A percentile compares a stretch with the other conserved stretches of the same genome.
Evolutionary conservation across 2,113 vertebrate genomes (phyloP).

Genomic region (Psettodes erumei): DNA sequence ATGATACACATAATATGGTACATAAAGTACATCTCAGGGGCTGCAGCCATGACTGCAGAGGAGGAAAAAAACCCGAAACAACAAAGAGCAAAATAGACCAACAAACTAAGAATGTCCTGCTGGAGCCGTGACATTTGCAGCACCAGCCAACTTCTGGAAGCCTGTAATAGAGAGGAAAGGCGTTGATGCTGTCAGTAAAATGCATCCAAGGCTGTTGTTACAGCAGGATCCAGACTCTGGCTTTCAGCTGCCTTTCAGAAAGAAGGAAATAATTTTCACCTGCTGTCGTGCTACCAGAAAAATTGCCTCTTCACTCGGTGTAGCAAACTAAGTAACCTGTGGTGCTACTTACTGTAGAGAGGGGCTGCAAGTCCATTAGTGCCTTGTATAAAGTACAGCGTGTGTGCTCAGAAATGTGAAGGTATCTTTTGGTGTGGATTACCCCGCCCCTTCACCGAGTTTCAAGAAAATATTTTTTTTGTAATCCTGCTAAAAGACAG

Average conservation of each 20-base stretch:
- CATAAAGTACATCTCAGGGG: too few species aligned
- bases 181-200: conserved; percentile 1
- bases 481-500: too few species aligned
- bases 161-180: background rate
- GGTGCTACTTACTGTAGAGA: background rate
- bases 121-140: too few species aligned
- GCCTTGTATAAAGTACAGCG: background rate
- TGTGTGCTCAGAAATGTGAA: too few species aligned
- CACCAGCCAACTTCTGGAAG: background rate
- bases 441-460: too few species aligned
- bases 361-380: background rate
- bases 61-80: too few species aligned
- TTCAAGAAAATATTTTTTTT: too few species aligned
- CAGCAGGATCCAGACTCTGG: background rate
- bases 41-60: too few species aligned
- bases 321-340: background rate
- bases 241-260: conserved; percentile 2
- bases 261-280: conserved; percentile 3
- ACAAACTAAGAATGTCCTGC: too few species aligned
- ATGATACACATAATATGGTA: too few species aligned
- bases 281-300: background rate
- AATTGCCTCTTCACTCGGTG: background rate
- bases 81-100: too few species aligned
- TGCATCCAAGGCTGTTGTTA: conserved; percentile 1
- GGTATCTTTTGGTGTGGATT: too few species aligned